Conservation (phyloP, 2,113 vertebrate genomes). For the Smithornis capensis region DNA sequence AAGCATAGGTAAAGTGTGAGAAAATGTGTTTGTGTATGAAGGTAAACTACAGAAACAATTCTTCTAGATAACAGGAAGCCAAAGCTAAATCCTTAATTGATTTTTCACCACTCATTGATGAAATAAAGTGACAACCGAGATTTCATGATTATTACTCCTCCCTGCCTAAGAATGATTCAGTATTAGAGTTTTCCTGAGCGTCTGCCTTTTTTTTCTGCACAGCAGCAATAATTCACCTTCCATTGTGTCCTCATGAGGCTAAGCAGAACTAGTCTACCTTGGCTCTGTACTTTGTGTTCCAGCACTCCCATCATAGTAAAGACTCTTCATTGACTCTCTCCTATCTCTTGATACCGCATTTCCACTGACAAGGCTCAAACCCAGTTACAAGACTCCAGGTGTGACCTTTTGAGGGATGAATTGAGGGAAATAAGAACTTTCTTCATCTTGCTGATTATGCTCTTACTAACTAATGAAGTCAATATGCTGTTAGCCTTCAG, state of each 20-base stretch:
- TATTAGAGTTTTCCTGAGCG: neutral
- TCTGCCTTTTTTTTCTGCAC: neutral
- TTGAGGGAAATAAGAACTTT: neutral
- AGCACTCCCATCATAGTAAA: neutral
- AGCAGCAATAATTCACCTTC: neutral
- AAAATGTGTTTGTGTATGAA: neutral
- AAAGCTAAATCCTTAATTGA: neutral
- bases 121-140: neutral
- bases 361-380: neutral
- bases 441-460: neutral
- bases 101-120: neutral
- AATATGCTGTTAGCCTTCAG: neutral
- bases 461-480: neutral
- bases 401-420: neutral
- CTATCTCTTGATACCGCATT: neutral
- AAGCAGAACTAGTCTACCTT: neutral
- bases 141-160: neutral
- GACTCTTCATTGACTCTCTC: neutral
- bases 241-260: neutral
- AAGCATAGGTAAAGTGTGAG: accelerated
- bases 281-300: neutral
- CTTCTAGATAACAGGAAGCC: neutral
- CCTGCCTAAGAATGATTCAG: neutral
- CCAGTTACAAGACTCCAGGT: neutral
- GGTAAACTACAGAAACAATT: neutral